Evolutionary conservation across 2,113 vertebrate species (phyloP), one percentile per base, ranked within the genome.

Genomic region (Mesitornis unicolor): DNA sequence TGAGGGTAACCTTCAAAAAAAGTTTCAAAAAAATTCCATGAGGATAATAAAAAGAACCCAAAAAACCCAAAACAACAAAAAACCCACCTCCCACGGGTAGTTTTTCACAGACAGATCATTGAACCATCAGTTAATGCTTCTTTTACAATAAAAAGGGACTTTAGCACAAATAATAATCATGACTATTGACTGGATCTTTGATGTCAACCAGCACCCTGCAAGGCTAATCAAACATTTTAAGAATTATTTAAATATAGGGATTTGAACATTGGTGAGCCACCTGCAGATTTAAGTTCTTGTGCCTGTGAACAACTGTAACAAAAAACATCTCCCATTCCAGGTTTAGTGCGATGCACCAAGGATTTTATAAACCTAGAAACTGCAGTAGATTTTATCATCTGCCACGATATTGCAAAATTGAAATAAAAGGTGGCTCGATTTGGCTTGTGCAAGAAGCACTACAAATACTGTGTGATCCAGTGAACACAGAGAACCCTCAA

Each of bases 71-170:
- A 45, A 45, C 16, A 45, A 45, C 16, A 45, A 16, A 45, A 45
- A 45, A 45, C 6, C 45, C 45, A 45, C n/a, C 13, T n/a, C 24
- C 19, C 3, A 16, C 0, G 1, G 10, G 2, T 11, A 35, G 8
- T 5, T 60, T 56, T 61, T 61, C 13, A 21, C 7, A 65, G 87
- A 61, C 1, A 80, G 13, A 59, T 20, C 15, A 57, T 36, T 83
- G 63, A 36, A 64, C 20, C 16, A 73, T 16, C 11, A 7, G 29
- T 51, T 64, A 68, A 42, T 56, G 22, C 36, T 77, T 63, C 57
- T 56, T 86, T 73, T 80, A 67, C 29, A 64, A 43, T 12, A 10
- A 53, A 59, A 76, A 73, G 48, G 6, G 26, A 40, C 26, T 73
- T 78, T 4, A 65, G 35, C 26, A 54, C 10, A 84, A 91, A 77